A percentile compares a stretch with the other conserved stretches of the same genome.
phyloP scores from a whole-genome alignment of 2,888 invertebrate genomes.

The Lycocerus yunnanus region DNA sequence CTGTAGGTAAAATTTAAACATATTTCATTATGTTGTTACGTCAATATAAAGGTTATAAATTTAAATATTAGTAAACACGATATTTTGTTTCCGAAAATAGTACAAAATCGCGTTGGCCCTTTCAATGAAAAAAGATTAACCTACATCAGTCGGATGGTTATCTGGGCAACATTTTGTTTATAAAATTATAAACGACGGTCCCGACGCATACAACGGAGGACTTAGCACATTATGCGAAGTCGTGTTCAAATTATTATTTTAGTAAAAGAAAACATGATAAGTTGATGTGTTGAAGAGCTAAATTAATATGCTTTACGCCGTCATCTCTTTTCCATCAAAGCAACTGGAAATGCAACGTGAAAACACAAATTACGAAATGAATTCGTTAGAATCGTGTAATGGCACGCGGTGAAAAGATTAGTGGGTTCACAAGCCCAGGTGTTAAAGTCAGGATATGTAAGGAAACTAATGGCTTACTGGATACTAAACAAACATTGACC shows the following conservation, averaged over 20 bases:
- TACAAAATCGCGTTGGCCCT: not conserved
- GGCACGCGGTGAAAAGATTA: slow-evolving; percentile 45
- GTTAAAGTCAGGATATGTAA: slow-evolving; percentile 41
- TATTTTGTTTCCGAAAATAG: slow-evolving; percentile 4
- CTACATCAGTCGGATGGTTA: slow-evolving; percentile 16
- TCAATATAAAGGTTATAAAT: not conserved
- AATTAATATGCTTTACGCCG: slow-evolving; percentile 8
- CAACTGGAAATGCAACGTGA: slow-evolving; percentile 7
- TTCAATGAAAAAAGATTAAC: slow-evolving; percentile 22
- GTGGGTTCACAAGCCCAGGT: slow-evolving; percentile 44
- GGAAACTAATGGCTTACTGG: slow-evolving; percentile 38
- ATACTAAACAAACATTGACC: slow-evolving; percentile 41
- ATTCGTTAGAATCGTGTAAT: slow-evolving; percentile 40
- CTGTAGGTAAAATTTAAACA: not conserved
- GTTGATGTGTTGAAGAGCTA: slow-evolving; percentile 23
- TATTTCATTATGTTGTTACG: not conserved
- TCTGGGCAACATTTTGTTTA: slow-evolving; percentile 2
- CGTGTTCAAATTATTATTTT: slow-evolving; percentile 37
- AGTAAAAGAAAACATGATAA: slow-evolving; percentile 36
- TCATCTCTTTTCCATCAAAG: slow-evolving; percentile 6
- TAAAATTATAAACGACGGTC: slow-evolving; percentile 30
- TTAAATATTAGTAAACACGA: slow-evolving; percentile 8
- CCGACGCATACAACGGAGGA: slow-evolving; percentile 38
- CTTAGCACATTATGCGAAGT: slow-evolving; percentile 41
- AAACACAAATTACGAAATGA: slow-evolving; percentile 18